Evolutionary conservation across 2,113 vertebrate genomes (phyloP).

Genomic region (Bostrychus sinensis): DNA sequence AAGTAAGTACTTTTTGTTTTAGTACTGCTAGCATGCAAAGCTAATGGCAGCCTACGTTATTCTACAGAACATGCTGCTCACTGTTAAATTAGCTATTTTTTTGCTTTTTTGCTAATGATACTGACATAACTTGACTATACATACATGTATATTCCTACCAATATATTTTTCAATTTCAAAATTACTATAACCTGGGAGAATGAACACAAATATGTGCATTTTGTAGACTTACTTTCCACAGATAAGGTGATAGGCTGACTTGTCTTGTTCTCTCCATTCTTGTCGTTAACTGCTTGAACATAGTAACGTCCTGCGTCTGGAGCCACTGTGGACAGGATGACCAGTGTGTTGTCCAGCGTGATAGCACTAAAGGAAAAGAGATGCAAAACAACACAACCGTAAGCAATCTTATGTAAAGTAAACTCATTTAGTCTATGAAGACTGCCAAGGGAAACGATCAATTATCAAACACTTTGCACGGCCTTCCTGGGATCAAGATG

Average conservation of each 20-base stretch:
- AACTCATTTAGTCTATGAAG: background rate
- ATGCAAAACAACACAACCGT: background rate
- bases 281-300: slow-evolving; percentile 96
- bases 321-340: slow-evolving; percentile 95
- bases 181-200: background rate
- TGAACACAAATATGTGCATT: background rate
- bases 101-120: too few relatives aligned
- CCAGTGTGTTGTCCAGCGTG: slow-evolving; percentile 95
- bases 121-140: too few relatives aligned
- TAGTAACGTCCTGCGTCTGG: slow-evolving; percentile 95
- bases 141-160: too few relatives aligned
- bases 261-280: slow-evolving; percentile 98
- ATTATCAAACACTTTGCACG: background rate
- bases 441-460: background rate
- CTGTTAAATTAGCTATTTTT: too few relatives aligned
- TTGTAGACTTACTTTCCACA: slow-evolving; percentile 88
- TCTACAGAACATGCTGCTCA: too few relatives aligned
- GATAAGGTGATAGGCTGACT: slow-evolving; percentile 93
- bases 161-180: too few relatives aligned
- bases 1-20: too few relatives aligned
- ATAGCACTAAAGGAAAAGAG: slow-evolving; percentile 83
- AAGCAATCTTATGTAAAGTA: background rate
- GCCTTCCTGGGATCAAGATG: background rate
- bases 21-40: too few relatives aligned
- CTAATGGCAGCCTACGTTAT: too few relatives aligned